Evolutionary conservation across 2,888 invertebrate genomes (phyloP).

Genomic region (Cataglyphis rosenhaueri): DNA sequence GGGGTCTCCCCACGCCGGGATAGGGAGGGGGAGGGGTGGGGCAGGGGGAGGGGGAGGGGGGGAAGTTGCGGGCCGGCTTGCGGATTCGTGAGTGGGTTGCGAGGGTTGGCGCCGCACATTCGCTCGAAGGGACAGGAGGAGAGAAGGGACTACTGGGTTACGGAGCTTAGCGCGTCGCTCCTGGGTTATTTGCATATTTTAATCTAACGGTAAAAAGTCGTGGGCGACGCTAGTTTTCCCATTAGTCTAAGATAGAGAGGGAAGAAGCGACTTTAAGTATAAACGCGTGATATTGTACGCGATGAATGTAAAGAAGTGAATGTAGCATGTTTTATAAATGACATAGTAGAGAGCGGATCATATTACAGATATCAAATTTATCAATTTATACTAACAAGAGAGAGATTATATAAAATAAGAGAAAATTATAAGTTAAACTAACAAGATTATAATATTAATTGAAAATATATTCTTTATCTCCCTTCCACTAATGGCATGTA

Average conservation of each 20-base stretch:
- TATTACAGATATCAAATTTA: neutral
- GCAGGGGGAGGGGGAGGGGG: conserved; percentile 34
- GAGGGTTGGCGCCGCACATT: conserved; percentile 45
- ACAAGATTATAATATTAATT: neutral
- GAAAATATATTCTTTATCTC: neutral
- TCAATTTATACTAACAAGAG: neutral
- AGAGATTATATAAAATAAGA: neutral
- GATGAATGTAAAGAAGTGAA: conserved; percentile 26
- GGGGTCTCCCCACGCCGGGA: conserved; percentile 28
- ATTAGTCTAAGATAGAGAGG: conserved; percentile 66
- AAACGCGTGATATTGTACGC: conserved; percentile 45
- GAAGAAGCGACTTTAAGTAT: conserved; percentile 39
- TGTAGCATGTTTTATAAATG: conserved; percentile 15
- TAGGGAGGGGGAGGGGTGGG: conserved; percentile 21
- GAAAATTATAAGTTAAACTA: neutral
- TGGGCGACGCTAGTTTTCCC: conserved; percentile 73
- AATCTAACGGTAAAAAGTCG: conserved; percentile 80
- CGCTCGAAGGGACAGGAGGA: conserved; percentile 13
- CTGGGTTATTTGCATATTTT: conserved; percentile 83
- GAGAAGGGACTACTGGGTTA: conserved; percentile 53
- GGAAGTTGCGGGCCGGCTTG: conserved; percentile 54
- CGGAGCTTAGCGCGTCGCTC: conserved; percentile 67
- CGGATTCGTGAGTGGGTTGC: conserved; percentile 67
- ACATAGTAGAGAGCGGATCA: neutral
- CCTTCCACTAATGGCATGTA: neutral